phyloP scores from a whole-genome alignment of 2,888 invertebrate genomes.

The Stomorhina lunata region DNA sequence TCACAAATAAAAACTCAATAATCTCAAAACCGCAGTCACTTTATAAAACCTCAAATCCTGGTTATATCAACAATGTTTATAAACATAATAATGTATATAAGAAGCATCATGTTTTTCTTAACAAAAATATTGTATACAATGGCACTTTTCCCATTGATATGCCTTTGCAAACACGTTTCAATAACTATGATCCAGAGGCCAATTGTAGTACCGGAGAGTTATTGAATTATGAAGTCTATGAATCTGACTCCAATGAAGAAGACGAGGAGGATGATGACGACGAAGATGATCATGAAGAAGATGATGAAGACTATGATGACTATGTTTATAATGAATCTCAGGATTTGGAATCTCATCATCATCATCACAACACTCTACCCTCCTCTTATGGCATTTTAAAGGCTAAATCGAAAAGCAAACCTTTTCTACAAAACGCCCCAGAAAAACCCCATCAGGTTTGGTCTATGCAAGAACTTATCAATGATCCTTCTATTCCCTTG shows the following conservation, averaged over 20 bases:
- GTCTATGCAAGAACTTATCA: constrained; percentile 78
- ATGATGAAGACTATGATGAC: constrained; percentile 61
- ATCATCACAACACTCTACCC: constrained; percentile 28
- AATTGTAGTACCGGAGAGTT: constrained; percentile 72
- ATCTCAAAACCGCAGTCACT: not conserved
- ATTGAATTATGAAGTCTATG: constrained; percentile 71
- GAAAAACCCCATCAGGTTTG: constrained; percentile 72
- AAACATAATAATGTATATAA: constrained; percentile 47
- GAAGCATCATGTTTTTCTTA: constrained; percentile 44
- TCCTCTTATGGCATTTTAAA: constrained; percentile 32
- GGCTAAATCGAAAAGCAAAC: constrained; percentile 21
- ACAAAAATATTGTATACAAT: constrained; percentile 85
- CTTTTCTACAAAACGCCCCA: not conserved
- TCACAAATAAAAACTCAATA: not conserved
- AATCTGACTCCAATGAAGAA: constrained; percentile 66
- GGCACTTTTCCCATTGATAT: constrained; percentile 93
- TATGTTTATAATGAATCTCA: constrained; percentile 53
- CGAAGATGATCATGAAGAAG: constrained; percentile 66
- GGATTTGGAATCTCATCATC: constrained; percentile 34
- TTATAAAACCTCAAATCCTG: not conserved
- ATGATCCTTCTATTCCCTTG: constrained; percentile 77
- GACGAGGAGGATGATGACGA: constrained; percentile 69
- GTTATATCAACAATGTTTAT: constrained; percentile 9
- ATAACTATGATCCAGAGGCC: constrained; percentile 74
- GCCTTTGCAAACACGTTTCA: constrained; percentile 80